Base-by-base conservation (phyloP, 2,888 invertebrate genomes). In the Cylindroiulus punctatus region DNA sequence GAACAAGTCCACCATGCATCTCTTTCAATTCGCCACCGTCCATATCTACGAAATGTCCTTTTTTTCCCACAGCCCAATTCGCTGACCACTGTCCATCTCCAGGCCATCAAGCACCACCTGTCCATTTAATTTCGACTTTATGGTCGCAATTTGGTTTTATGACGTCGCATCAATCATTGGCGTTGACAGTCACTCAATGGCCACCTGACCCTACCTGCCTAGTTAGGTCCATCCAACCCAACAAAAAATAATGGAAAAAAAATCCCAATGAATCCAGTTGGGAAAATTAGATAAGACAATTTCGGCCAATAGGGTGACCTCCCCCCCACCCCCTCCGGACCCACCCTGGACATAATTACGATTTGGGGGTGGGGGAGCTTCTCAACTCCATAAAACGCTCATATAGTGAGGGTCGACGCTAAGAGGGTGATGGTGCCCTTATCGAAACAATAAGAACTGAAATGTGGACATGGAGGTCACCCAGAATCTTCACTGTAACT, bases 101-200 rank as follows among this genome's bases (percentile, higher is more conserved):
- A 12, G 5, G 17, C 12, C 40, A 36, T 36, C 36, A 36, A 36
- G 7, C 36, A 36, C 36, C 82, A 82, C 82, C 82, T 82, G 82
- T 36, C 82, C 82, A 82, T 42, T 82, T 36, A 36, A 82, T 82
- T 82, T 32, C 82, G 32, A 82, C 42, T 82, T 82, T 42, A 82
- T 82, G 40, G 36, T 82, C 82, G 12, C 82, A 82, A 82, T 40
- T 82, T 42, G 1, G 82, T 82, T 82, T 82, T 40, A 36, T 40
- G 82, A 36, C 82, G 40, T 32, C 19, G 42, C 12, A 82, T 82
- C 82, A 82, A 82, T 82, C 82, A 82, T 82, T 82, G 19, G 14
- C 32, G n/a, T 65, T 40, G 82, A 82, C 82, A 82, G 82, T 82
- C 32, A 22, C 32, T 82, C 42, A 82, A 82, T 82, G 36, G n/a